Percentiles rank a stretch among this genome's conserved stretches.
Evolutionary conservation across 1,140 invertebrate genomes (phyloP).

Genomic region (Drosophila nasuta): DNA sequence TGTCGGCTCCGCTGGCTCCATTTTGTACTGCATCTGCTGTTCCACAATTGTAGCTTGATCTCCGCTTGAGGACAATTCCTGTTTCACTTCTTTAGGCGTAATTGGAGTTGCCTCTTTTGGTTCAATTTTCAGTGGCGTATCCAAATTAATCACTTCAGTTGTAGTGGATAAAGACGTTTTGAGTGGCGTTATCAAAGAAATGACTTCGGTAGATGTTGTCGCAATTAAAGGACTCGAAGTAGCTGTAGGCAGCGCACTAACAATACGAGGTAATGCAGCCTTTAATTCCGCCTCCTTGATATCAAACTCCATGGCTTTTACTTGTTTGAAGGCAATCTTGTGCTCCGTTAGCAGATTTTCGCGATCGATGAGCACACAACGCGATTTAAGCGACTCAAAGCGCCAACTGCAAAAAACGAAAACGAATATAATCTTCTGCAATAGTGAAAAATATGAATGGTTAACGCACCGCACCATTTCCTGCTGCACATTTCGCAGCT

Average conservation of each 20-base stretch:
- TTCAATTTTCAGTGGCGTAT: constrained; percentile 32
- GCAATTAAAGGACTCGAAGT: background rate
- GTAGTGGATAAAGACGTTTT: constrained; percentile 1
- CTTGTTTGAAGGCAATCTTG: constrained; percentile 71
- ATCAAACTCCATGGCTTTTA: constrained; percentile 72
- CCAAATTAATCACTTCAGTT: constrained; percentile 9
- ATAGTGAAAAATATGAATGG: background rate
- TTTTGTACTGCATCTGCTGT: constrained; percentile 1
- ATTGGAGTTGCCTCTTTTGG: background rate
- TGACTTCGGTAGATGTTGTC: constrained; percentile 20
- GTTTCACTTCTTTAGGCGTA: constrained; percentile 16
- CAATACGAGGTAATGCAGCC: constrained; percentile 68
- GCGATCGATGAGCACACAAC: constrained; percentile 80
- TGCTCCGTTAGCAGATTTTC: constrained; percentile 79
- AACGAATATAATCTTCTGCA: background rate
- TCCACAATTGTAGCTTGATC: background rate
- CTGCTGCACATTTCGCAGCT: constrained; percentile 73
- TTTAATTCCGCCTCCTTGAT: constrained; percentile 65
- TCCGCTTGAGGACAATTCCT: constrained; percentile 1
- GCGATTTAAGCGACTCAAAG: constrained; percentile 81
- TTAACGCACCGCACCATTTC: constrained; percentile 71
- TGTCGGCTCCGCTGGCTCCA: constrained; percentile 12
- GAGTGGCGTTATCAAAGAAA: constrained; percentile 40
- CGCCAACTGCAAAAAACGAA: constrained; percentile 65
- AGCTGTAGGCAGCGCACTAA: constrained; percentile 6